Base-by-base conservation (phyloP, 2,113 vertebrate species). In the Trogon surrucura region DNA sequence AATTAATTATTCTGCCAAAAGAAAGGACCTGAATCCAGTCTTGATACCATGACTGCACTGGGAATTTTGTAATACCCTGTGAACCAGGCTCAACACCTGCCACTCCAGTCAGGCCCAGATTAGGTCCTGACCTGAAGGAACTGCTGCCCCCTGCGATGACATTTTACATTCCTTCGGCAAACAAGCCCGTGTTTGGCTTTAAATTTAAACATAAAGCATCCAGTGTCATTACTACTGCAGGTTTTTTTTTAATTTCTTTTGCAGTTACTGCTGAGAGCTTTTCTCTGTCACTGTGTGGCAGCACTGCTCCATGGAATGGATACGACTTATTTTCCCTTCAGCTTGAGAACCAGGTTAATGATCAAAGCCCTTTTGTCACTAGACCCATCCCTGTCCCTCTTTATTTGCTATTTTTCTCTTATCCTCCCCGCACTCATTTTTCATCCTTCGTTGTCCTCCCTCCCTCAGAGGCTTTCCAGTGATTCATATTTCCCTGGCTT, bases 211-310 rank as follows among this genome's bases (percentile, higher is more conserved):
- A 13, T 3, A 19, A 53, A 92, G 69, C 80, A 93, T 38, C 32
- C 22, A 1, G 53, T 4, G 61, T 41, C 41, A 11, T 18, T 47
- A 3, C 10, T 18, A 71, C 89, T 57, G 71, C 64, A 32, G 0
- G 41, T 21, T n/a, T 30, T 69, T 20, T 13, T 21, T 21, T 20
- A 17, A 41, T 32, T 57, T 22, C 12, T 26, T 66, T 19, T 60
- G 41, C 64, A 57, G 1, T 20, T 32, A 4, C 65, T 15, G 65
- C 80, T 78, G 56, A 13, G 38, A 92, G 66, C 70, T 54, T 25
- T 44, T 57, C n/a, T 15, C 78, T 34, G 88, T 91, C 96, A 21
- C 95, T 34, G 91, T 90, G 95, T 89, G 95, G 97, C 96, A 97
- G 95, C 95, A 96, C 93, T 77, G 90, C 95, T 95, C 95, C 82